Evolutionary conservation across 92 coral and sea anemone species (phyloP).

Genomic region (Micromussa lordhowensis): DNA sequence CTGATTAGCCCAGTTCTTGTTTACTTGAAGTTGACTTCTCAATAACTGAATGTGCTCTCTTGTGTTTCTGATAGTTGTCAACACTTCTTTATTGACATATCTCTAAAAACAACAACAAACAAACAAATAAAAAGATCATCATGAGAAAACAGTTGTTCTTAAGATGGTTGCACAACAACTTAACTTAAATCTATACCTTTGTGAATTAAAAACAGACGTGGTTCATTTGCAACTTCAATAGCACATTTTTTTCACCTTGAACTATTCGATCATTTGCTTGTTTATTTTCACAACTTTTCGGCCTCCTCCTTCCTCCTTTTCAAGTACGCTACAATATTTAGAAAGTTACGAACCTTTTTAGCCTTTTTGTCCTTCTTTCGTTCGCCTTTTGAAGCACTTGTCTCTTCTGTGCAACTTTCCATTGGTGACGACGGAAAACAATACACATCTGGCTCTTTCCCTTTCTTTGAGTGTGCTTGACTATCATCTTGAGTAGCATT

Average conservation of each 20-base stretch:
- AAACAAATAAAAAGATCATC: no score
- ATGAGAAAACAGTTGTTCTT: no score
- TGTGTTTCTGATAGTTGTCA: slow-evolving; percentile 18
- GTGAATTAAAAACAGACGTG: no score
- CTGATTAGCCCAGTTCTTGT: slow-evolving; percentile 1
- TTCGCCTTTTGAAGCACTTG: slow-evolving; percentile 2
- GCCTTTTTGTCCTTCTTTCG: slow-evolving; percentile 4
- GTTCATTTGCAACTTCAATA: no score
- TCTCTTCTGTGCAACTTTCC: background rate
- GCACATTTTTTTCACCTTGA: no score
- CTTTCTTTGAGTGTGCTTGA: no score
- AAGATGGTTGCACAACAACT: no score
- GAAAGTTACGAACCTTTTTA: background rate
- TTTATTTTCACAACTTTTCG: no score
- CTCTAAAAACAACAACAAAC: background rate
- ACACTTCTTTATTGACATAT: slow-evolving; percentile 23
- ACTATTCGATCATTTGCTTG: no score
- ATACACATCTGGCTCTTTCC: slow-evolving; percentile 3
- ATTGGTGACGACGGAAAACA: slow-evolving; percentile 31
- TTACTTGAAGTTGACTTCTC: slow-evolving; percentile 30
- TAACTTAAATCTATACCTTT: no score
- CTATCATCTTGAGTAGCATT: background rate
- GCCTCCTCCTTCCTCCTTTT: no score
- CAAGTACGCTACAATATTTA: no score
- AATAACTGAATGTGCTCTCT: slow-evolving; percentile 35